phyloP scores from a whole-genome alignment of 2,888 invertebrate genomes.

The Willowsia nigromaculata region DNA sequence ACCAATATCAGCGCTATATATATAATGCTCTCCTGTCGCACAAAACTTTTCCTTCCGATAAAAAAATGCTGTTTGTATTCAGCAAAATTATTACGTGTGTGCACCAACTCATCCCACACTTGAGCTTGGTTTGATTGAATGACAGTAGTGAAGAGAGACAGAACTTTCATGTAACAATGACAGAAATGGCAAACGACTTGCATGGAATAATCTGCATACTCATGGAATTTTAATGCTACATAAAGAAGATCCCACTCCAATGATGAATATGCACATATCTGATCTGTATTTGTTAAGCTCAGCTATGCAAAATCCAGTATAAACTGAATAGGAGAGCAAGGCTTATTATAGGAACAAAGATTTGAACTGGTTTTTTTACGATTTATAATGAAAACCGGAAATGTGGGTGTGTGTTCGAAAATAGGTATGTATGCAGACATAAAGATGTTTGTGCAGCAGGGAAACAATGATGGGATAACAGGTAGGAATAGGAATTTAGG shows the following conservation, averaged over 20 bases:
- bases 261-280: too few relatives aligned
- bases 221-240: neutral
- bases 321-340: neutral
- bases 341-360: neutral
- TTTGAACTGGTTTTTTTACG: neutral
- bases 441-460: too few relatives aligned
- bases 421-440: neutral
- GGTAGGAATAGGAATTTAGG: too few relatives aligned
- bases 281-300: neutral
- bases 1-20: neutral
- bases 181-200: neutral
- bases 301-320: neutral
- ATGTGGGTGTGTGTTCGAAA: conserved; percentile 59
- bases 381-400: conserved; percentile 64
- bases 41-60: neutral
- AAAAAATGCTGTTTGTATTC: neutral
- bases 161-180: neutral
- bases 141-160: neutral
- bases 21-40: neutral
- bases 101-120: neutral
- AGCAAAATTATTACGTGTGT: neutral
- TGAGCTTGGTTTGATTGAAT: neutral
- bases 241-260: too few relatives aligned
- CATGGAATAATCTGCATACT: neutral
- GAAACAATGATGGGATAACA: too few relatives aligned